These are phyloP conservation scores for Mythimna albipuncta DNA, from an alignment of 2,888 invertebrate species.

Conservation along the genomic window DNA sequence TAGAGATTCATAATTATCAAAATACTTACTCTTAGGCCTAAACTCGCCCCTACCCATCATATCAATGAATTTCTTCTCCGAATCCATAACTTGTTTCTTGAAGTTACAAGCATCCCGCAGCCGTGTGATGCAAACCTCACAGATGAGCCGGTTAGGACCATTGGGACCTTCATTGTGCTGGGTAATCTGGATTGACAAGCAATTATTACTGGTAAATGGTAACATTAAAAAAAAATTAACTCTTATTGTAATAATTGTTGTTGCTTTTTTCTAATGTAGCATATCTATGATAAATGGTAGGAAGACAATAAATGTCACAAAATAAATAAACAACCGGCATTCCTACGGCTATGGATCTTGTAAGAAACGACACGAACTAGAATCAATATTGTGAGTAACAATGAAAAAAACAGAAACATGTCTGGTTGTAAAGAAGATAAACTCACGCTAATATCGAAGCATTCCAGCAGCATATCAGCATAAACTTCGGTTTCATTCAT, in stretches of 20 bases:
- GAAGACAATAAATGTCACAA: not conserved
- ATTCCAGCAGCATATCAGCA: constrained; percentile 87
- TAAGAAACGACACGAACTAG: not conserved
- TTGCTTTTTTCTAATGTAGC: too few species aligned
- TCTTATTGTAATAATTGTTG: too few species aligned
- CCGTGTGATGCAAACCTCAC: constrained; percentile 87
- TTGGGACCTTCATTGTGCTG: constrained; percentile 87
- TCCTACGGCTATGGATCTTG: not conserved
- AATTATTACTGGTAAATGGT: too few species aligned
- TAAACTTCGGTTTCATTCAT: constrained; percentile 88
- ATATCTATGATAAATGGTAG: not conserved
- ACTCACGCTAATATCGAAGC: constrained; percentile 88
- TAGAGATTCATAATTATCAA: not conserved
- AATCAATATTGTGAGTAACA: not conserved
- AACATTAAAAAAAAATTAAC: too few species aligned
- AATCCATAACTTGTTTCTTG: constrained; percentile 86
- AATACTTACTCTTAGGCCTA: constrained; percentile 66
- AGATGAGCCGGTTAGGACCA: constrained; percentile 84
- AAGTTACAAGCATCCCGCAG: constrained; percentile 87
- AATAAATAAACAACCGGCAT: not conserved
- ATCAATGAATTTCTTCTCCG: constrained; percentile 85
- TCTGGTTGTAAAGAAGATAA: not conserved
- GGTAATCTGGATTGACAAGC: constrained; percentile 75
- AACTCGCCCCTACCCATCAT: constrained; percentile 85
- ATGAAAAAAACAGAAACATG: not conserved